Percentiles rank a stretch among this genome's conserved stretches.
phyloP scores from a whole-genome alignment of 2,888 invertebrate genomes.

The Stegana nigrithorax region DNA sequence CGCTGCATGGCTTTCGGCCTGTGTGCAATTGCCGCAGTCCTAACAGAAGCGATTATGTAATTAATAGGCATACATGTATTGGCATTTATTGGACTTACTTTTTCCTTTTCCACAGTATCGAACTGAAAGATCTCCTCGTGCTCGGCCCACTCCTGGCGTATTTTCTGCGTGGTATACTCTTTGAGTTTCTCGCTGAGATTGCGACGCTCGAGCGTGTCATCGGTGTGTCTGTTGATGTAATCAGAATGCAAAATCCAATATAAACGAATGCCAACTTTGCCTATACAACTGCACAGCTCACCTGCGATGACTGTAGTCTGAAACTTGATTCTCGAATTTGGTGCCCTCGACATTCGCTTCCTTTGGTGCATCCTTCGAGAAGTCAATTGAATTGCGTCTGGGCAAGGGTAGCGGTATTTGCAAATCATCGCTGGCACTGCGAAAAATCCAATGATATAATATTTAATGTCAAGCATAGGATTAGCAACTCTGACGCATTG shows the following conservation, averaged over 20 bases:
- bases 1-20: conserved; percentile 11
- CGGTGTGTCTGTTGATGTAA: conserved; percentile 75
- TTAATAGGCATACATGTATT: too few species aligned
- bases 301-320: conserved; percentile 71
- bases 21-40: conserved; percentile 52
- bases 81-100: conserved; percentile 24
- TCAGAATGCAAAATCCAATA: conserved; percentile 24
- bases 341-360: conserved; percentile 49
- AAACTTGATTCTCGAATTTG: conserved; percentile 76
- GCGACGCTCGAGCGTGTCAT: conserved; percentile 68
- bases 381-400: conserved; percentile 74
- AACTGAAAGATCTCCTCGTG: conserved; percentile 67
- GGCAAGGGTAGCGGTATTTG: conserved; percentile 71
- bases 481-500: neutral
- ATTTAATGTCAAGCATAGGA: conserved; percentile 18
- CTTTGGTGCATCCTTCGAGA: conserved; percentile 71
- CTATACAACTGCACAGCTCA: conserved; percentile 31
- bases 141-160: conserved; percentile 69
- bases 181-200: conserved; percentile 61
- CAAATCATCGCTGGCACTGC: conserved; percentile 70
- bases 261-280: neutral
- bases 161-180: conserved; percentile 68
- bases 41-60: conserved; percentile 21
- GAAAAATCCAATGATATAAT: conserved; percentile 46
- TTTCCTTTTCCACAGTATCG: conserved; percentile 42